phyloP scores from a whole-genome alignment of 2,113 vertebrate species.

The Oncorhynchus kisutch region DNA sequence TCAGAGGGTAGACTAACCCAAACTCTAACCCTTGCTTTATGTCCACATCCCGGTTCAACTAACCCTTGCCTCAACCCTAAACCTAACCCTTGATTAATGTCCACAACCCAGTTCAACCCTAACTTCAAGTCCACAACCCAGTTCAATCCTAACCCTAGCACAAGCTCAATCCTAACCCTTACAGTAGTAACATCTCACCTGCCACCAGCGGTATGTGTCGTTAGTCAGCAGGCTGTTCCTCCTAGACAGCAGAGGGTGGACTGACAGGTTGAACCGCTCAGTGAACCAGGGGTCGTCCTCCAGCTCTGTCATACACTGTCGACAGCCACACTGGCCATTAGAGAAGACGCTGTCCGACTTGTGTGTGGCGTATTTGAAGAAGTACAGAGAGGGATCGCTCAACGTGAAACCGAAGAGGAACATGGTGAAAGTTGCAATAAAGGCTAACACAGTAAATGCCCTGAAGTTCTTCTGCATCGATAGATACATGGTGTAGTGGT shows the following conservation, averaged over 20 bases:
- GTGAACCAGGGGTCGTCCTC: slow-evolving; percentile 82
- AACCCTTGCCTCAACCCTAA: no score
- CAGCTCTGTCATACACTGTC: slow-evolving; percentile 70
- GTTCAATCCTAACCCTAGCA: no score
- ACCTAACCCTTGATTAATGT: no score
- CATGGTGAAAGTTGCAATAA: slow-evolving; percentile 70
- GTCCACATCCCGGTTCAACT: no score
- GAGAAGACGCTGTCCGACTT: slow-evolving; percentile 44
- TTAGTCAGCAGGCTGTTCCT: slow-evolving; percentile 80
- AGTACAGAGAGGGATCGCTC: slow-evolving; percentile 51
- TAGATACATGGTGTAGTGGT: slow-evolving; percentile 57
- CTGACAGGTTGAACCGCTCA: slow-evolving; percentile 81
- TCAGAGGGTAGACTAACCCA: no score
- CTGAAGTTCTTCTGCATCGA: slow-evolving; percentile 67
- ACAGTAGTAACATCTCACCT: slow-evolving; percentile 69
- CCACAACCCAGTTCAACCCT: no score
- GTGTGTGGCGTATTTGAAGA: slow-evolving; percentile 58
- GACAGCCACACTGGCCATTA: slow-evolving; percentile 75
- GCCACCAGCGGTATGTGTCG: slow-evolving; percentile 89
- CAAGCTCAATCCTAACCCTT: neutral
- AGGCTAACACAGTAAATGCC: slow-evolving; percentile 66
- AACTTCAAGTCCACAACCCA: no score
- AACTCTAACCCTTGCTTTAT: no score
- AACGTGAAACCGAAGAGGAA: slow-evolving; percentile 81
- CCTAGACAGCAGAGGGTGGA: slow-evolving; percentile 82